These are phyloP conservation scores for Leucopternis melanops DNA, from an alignment of 2,113 vertebrate species.

Conservation along the genomic window DNA sequence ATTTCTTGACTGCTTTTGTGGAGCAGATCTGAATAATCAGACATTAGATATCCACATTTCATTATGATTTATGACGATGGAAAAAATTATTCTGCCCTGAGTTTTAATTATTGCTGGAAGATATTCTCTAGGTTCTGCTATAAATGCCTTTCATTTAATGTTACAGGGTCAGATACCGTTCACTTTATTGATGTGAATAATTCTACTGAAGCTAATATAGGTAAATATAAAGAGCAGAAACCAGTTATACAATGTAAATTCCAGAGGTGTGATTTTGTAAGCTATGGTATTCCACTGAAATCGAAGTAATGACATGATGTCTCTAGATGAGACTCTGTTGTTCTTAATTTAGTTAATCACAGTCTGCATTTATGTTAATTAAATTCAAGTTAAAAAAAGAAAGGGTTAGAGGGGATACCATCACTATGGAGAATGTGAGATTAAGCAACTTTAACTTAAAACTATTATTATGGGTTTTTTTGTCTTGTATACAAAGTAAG, in stretches of 20 bases:
- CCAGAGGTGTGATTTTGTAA: not conserved
- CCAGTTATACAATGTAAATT: not conserved
- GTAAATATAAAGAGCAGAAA: not conserved
- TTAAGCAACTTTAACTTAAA: not conserved
- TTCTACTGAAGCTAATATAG: not conserved
- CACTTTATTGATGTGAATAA: not conserved
- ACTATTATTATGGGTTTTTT: not conserved
- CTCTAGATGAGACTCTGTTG: not conserved
- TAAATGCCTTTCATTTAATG: not conserved
- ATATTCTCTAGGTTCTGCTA: not conserved
- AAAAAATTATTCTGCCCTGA: not conserved
- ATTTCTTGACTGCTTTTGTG: not conserved
- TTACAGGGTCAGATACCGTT: not conserved
- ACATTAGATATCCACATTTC: not conserved
- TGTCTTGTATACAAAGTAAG: not conserved
- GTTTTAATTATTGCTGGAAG: constrained; percentile 31
- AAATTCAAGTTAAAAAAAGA: not conserved
- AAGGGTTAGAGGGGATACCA: not conserved
- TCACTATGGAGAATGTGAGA: not conserved
- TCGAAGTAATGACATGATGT: not conserved
- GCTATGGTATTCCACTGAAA: not conserved
- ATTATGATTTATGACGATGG: not conserved
- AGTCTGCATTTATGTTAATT: not conserved
- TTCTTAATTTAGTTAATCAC: not conserved
- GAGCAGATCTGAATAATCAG: constrained; percentile 1